Conservation (phyloP, 2,888 invertebrate genomes). For the Allygus modestus region DNA sequence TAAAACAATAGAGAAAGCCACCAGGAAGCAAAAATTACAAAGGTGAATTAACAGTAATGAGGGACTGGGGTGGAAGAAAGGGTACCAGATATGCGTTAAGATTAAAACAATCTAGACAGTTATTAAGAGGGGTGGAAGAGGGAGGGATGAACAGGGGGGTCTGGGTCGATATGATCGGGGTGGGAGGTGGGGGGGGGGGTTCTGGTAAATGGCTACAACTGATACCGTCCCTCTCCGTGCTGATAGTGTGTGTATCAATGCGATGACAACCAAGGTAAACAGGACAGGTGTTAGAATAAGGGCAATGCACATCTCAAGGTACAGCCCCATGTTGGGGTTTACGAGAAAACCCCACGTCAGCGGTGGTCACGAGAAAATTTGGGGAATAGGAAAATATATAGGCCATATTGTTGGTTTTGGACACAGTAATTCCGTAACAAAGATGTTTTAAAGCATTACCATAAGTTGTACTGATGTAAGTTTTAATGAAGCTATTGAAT, state of each 20-base stretch:
- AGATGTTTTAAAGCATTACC: too few species aligned
- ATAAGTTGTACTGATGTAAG: too few species aligned
- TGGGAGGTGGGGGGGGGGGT: conserved; percentile 75
- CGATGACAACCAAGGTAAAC: background rate
- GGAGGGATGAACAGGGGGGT: conserved; percentile 30
- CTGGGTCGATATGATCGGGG: conserved; percentile 52
- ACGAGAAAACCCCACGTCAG: too few species aligned
- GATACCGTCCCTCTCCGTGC: conserved; percentile 79
- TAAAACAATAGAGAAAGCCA: conserved; percentile 7
- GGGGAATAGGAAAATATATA: too few species aligned
- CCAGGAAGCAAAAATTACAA: conserved; percentile 43
- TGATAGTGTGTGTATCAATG: conserved; percentile 75
- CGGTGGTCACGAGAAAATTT: too few species aligned
- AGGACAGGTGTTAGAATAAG: background rate
- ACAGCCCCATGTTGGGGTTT: too few species aligned
- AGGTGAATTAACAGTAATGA: conserved; percentile 45
- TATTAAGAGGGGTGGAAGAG: conserved; percentile 62
- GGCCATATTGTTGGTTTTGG: too few species aligned
- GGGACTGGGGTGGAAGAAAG: conserved; percentile 69
- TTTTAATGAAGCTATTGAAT: too few species aligned
- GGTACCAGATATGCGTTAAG: conserved; percentile 71
- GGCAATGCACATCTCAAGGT: background rate
- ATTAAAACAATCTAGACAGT: conserved; percentile 61
- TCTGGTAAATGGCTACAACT: conserved; percentile 80
- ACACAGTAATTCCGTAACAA: too few species aligned